phyloP scores from a whole-genome alignment of 2,113 vertebrate species.

The Gopherus evgoodei region DNA sequence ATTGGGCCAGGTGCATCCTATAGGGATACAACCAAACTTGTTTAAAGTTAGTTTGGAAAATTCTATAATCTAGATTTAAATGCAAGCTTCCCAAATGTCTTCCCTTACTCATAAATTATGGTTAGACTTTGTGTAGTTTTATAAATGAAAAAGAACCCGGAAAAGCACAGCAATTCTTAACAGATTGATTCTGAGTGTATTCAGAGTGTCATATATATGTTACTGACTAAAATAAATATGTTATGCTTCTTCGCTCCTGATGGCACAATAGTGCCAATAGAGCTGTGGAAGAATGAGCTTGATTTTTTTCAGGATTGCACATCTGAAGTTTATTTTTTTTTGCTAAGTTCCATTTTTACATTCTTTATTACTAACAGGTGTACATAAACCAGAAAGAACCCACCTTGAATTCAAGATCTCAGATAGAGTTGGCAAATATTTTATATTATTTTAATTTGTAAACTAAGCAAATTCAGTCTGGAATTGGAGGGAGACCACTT shows the following conservation, averaged over 20 bases:
- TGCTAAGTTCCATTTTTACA: not conserved
- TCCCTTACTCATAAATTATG: not conserved
- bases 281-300: not conserved
- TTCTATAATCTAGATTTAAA: not conserved
- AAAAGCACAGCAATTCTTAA: not conserved
- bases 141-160: not conserved
- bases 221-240: not conserved
- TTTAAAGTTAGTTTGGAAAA: not conserved
- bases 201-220: not conserved
- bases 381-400: not conserved
- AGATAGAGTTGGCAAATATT: not conserved
- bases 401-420: not conserved
- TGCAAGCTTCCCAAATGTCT: not conserved
- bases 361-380: not conserved
- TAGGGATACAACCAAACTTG: not conserved
- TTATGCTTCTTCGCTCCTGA: not conserved
- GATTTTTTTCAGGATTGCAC: not conserved
- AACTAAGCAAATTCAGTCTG: not conserved
- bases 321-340: not conserved
- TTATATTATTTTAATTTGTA: not conserved
- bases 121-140: not conserved
- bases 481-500: not conserved
- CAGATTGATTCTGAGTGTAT: not conserved
- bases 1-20: not conserved
- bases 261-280: not conserved